A percentile compares a stretch with the other conserved stretches of the same genome.
Conservation (phyloP, 2,113 vertebrate genomes). For the Oxyruncus cristatus region DNA sequence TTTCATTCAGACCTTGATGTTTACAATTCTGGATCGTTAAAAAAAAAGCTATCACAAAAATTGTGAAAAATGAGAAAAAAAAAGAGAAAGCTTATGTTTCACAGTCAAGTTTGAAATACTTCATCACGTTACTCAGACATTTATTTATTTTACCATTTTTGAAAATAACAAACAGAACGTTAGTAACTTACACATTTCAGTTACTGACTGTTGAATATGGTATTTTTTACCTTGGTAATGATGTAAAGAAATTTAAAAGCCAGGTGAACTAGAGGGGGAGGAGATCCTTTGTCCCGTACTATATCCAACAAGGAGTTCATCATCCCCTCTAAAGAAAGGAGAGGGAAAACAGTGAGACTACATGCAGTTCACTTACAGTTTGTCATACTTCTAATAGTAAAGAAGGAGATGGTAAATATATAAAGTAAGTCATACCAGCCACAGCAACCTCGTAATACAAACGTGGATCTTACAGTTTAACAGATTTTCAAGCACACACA, state of each 20-base stretch:
- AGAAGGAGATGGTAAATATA: neutral
- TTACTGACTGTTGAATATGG: neutral
- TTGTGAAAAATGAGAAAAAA: neutral
- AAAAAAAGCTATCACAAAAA: neutral
- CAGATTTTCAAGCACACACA: neutral
- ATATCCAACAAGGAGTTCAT: constrained; percentile 82
- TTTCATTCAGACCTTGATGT: neutral
- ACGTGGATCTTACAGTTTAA: neutral
- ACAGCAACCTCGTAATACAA: neutral
- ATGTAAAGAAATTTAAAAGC: constrained; percentile 92
- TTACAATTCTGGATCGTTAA: neutral
- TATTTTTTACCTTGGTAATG: constrained; percentile 86
- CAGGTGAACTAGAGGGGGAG: constrained; percentile 80
- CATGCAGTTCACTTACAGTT: neutral
- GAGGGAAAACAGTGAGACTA: neutral
- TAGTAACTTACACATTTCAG: neutral
- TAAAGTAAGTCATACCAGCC: neutral
- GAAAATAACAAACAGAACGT: neutral
- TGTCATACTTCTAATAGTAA: neutral
- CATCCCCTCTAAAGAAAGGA: constrained; percentile 86
- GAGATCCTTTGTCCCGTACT: constrained; percentile 76
- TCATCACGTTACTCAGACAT: neutral
- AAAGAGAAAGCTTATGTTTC: neutral
- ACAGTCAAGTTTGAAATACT: neutral
- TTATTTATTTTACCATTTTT: neutral